Conservation (phyloP, 2,888 invertebrate genomes). For the Incurvaria masculella region DNA sequence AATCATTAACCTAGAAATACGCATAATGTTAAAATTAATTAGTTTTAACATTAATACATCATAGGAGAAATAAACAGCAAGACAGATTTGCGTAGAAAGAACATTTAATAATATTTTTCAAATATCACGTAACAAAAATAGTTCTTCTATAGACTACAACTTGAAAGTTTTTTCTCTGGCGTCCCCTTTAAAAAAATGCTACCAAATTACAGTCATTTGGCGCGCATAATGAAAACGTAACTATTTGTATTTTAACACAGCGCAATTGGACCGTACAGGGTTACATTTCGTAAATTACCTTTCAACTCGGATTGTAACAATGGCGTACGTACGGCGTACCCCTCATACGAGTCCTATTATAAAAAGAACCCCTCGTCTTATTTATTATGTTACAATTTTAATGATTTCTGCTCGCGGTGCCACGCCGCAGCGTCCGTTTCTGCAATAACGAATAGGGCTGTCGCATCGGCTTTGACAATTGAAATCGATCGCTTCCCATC, state of each 20-base stretch:
- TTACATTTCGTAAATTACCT: slow-evolving; percentile 40
- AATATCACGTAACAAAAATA: no score
- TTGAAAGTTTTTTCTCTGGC: neutral
- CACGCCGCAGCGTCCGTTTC: slow-evolving; percentile 11
- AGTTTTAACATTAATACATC: no score
- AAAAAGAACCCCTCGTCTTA: slow-evolving; percentile 29
- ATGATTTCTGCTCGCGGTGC: slow-evolving; percentile 27
- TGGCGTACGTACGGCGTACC: slow-evolving; percentile 28
- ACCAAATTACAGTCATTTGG: slow-evolving; percentile 45
- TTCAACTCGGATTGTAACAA: neutral
- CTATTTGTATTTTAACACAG: slow-evolving; percentile 32
- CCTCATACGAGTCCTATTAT: slow-evolving; percentile 46
- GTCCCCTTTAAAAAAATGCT: slow-evolving; percentile 2
- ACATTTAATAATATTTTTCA: no score
- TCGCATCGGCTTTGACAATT: slow-evolving; percentile 6
- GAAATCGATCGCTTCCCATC: neutral
- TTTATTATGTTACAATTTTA: slow-evolving; percentile 50
- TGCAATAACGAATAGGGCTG: slow-evolving; percentile 15
- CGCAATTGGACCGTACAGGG: slow-evolving; percentile 24
- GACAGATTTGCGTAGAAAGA: no score
- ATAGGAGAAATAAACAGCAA: no score
- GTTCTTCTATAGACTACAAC: no score
- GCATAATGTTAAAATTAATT: no score
- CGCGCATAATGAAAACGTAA: slow-evolving; percentile 35
- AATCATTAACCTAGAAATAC: no score